A percentile compares a stretch with the other conserved stretches of the same genome.
phyloP scores from a whole-genome alignment of 2,888 invertebrate genomes.

The Hydroisotoma schaefferi region DNA sequence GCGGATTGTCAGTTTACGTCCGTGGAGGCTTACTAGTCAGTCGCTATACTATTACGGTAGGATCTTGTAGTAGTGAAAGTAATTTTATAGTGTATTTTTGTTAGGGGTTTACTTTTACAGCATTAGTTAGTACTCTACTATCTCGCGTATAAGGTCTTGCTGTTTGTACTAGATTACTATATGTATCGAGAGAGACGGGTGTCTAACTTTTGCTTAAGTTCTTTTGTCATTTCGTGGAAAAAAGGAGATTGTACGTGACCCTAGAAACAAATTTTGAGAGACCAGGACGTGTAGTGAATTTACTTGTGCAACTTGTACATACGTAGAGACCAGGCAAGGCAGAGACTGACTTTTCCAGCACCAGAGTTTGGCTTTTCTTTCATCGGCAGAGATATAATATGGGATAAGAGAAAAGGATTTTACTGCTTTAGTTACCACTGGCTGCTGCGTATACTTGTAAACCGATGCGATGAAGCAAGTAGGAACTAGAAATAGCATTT shows the following conservation, averaged over 20 bases:
- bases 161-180: no score
- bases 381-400: background rate
- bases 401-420: no score
- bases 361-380: background rate
- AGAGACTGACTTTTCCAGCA: conserved; percentile 13
- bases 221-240: conserved; percentile 30
- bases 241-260: conserved; percentile 47
- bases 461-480: no score
- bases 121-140: background rate
- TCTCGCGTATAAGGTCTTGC: no score
- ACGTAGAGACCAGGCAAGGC: no score
- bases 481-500: no score
- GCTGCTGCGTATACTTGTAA: no score
- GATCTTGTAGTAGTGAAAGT: no score
- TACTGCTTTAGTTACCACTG: no score
- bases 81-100: no score
- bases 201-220: conserved; percentile 19
- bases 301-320: conserved; percentile 5
- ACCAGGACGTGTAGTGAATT: conserved; percentile 45
- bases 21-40: background rate
- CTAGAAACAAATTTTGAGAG: conserved; percentile 48
- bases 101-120: background rate
- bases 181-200: no score
- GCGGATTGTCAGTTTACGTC: conserved; percentile 6
- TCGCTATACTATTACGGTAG: no score